These are phyloP conservation scores for Leucozona laternaria DNA, from an alignment of 2,888 invertebrate genomes.

Conservation along the genomic window DNA sequence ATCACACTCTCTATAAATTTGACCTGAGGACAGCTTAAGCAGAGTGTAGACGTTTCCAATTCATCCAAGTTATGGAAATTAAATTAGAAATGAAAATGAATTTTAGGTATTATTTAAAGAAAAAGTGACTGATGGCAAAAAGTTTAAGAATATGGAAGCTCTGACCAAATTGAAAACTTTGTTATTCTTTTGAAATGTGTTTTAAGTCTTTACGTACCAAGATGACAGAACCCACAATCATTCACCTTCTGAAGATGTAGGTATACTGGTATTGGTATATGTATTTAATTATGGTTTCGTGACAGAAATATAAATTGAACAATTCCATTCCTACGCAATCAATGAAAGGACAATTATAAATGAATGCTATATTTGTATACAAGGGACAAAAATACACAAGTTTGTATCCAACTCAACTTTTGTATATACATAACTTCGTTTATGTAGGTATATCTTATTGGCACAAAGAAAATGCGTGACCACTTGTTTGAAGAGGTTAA, in stretches of 20 bases:
- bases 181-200: slow-evolving; percentile 30
- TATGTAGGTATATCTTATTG: slow-evolving; percentile 5
- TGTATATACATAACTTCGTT: not conserved
- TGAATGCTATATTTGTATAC: too few relatives aligned
- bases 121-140: slow-evolving; percentile 59
- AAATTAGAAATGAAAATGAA: slow-evolving; percentile 13
- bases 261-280: too few relatives aligned
- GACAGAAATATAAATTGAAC: slow-evolving; percentile 57
- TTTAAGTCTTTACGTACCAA: not conserved
- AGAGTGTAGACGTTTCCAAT: not conserved
- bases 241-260: not conserved
- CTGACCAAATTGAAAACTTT: slow-evolving; percentile 27
- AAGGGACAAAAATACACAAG: too few relatives aligned
- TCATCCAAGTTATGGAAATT: slow-evolving; percentile 40
- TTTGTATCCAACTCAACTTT: too few relatives aligned
- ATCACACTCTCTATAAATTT: slow-evolving; percentile 1
- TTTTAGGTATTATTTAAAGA: slow-evolving; percentile 32
- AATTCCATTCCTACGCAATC: slow-evolving; percentile 40
- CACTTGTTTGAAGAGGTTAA: slow-evolving; percentile 54
- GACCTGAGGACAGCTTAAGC: slow-evolving; percentile 3
- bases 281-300: slow-evolving; percentile 63
- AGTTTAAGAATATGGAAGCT: not conserved
- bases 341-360: not conserved
- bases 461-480: slow-evolving; percentile 58
- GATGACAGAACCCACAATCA: not conserved